Conservation (phyloP, 1,140 invertebrate genomes). For the Tetramorium alpestre region DNA sequence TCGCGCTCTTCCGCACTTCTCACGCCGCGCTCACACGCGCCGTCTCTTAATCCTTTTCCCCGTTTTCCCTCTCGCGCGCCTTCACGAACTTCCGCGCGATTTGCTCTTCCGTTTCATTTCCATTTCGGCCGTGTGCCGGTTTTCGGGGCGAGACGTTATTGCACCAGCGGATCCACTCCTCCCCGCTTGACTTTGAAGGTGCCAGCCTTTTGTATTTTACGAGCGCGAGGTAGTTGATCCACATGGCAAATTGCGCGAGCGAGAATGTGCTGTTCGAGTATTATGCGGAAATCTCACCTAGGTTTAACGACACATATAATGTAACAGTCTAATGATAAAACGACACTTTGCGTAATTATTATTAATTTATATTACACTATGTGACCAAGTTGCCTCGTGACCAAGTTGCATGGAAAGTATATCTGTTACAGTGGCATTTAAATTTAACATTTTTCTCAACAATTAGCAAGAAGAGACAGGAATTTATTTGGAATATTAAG, state of each 20-base stretch:
- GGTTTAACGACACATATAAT: neutral
- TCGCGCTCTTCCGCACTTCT: neutral
- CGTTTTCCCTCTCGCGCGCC: neutral
- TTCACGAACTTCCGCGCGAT: slow-evolving; percentile 20
- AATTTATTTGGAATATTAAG: neutral
- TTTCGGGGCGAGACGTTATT: neutral
- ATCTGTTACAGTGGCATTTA: neutral
- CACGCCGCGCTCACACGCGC: neutral
- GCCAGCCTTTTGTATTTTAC: neutral
- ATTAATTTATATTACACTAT: neutral
- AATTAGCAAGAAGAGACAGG: neutral
- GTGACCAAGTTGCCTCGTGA: neutral
- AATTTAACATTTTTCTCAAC: neutral
- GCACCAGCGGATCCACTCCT: too few species aligned
- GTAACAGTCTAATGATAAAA: neutral
- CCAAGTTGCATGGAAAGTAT: neutral
- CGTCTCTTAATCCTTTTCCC: neutral
- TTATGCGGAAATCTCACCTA: slow-evolving; percentile 8
- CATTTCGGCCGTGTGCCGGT: neutral
- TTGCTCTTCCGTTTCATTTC: neutral
- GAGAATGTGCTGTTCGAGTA: neutral
- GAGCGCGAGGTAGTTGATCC: neutral
- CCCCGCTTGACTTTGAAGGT: slow-evolving; percentile 3
- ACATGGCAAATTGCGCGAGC: slow-evolving; percentile 22
- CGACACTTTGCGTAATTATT: neutral